Conservation (phyloP, 53 echinoderm and acorn worm species). For the Henricia sp. region DNA sequence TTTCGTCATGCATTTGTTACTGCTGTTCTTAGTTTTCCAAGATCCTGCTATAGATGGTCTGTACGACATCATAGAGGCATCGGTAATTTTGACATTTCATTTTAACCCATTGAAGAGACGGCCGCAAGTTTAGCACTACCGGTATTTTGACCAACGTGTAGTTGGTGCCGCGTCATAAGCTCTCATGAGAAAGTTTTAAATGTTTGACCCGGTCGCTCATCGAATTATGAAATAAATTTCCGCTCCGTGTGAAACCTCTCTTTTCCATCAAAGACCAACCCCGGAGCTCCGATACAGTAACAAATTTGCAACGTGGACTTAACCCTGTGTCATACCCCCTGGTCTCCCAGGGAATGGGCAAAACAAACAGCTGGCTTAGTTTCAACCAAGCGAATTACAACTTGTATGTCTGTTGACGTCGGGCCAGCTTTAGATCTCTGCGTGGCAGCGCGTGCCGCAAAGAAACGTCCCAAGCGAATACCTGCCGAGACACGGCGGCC, state of each 20-base stretch:
- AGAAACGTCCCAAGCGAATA: constrained; percentile 35
- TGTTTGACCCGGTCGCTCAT: no score
- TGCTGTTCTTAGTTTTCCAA: no score
- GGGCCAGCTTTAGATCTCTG: constrained; percentile 31
- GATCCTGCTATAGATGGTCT: no score
- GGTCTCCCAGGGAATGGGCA: constrained; percentile 28
- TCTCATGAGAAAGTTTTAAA: no score
- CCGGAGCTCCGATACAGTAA: constrained; percentile 29
- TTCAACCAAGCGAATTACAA: constrained; percentile 1
- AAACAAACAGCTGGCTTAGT: constrained; percentile 54
- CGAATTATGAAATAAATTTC: constrained; percentile 17
- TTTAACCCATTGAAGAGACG: no score
- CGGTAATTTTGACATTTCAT: no score
- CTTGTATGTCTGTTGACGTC: constrained; percentile 33
- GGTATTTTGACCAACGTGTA: no score
- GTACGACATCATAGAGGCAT: no score
- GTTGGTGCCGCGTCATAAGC: no score
- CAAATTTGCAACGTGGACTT: constrained; percentile 27
- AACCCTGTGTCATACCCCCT: background rate
- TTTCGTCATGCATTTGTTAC: no score
- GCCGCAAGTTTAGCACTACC: no score
- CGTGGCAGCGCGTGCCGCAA: constrained; percentile 49
- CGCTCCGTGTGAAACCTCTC: constrained; percentile 14
- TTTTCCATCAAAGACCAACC: background rate
- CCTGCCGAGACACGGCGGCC: constrained; percentile 35